phyloP scores from a whole-genome alignment of 2,797 vertebrate genomes.

The Hydrocynus forskahlii region DNA sequence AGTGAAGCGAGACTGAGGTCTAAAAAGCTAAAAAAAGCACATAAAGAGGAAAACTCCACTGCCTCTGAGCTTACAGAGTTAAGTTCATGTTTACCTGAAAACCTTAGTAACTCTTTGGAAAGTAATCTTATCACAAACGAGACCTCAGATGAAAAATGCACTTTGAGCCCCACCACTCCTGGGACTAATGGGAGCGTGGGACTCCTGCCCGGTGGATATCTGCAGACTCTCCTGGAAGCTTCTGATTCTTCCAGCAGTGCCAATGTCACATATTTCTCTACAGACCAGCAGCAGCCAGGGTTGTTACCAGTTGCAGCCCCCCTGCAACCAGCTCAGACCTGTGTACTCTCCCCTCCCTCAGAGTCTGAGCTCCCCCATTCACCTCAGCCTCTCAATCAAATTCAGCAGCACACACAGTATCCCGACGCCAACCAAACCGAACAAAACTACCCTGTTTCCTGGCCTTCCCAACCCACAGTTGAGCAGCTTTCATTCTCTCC shows the following conservation, averaged over 20 bases:
- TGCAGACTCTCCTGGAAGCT: conserved; percentile 88
- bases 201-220: conserved; percentile 88
- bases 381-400: conserved; percentile 68
- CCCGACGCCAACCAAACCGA: conserved; percentile 47
- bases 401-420: conserved; percentile 36
- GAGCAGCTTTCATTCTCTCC: conserved; percentile 71
- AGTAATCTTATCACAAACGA: conserved; percentile 44
- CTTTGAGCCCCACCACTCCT: conserved; percentile 70
- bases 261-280: conserved; percentile 79
- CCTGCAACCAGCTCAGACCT: conserved; percentile 80
- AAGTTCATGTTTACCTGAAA: conserved; percentile 63
- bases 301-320: conserved; percentile 67
- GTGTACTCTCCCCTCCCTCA: conserved; percentile 82
- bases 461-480: conserved; percentile 71
- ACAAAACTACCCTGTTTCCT: conserved; percentile 74
- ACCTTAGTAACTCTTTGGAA: conserved; percentile 56
- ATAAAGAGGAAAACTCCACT: conserved; percentile 56
- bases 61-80: conserved; percentile 63
- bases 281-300: conserved; percentile 78
- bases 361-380: conserved; percentile 86
- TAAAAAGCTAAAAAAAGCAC: conserved; percentile 80
- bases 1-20: conserved; percentile 87
- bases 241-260: conserved; percentile 83
- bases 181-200: conserved; percentile 70
- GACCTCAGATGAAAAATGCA: conserved; percentile 77